Evolutionary conservation across 2,797 vertebrate species (phyloP), one percentile per base, ranked within the genome.

Genomic region (Chanos chanos): DNA sequence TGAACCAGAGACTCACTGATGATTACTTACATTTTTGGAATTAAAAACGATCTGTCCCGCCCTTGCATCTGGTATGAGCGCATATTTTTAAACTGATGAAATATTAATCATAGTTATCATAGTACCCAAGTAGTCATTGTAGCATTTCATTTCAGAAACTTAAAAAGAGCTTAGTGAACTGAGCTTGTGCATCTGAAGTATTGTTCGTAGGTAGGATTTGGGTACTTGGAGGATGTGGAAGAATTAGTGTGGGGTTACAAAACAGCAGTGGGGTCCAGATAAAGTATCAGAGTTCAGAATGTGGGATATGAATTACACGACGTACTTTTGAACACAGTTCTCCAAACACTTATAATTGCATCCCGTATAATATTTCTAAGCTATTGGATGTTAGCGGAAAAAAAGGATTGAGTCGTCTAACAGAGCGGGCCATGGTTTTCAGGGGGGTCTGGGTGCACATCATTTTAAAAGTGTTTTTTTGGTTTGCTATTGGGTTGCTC

Each of bases 351-450:
- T 19, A 34, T 30, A 34, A 34, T 48, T 12, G 28, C 51, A 18
- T 48, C 33, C 30, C 21, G 21, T 30, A 45, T 25, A 15, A 30
- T 54, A 47, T 40, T 45, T 8, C 21, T 22, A 24, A 21, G 12
- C 60, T 47, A 37, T 27, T 41, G 44, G 39, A 49, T 43, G 15
- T 43, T 62, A 40, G 39, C 50, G 39, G 36, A 34, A 51, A 18
- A 53, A 12, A 27, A 41, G 10, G 25, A 52, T n/a, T n/a, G n/a
- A n/a, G n/a, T n/a, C n/a, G 24, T 78, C 63, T 78, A 81, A 45
- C 81, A 82, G 83, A 78, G 57, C 73, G 74, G 84, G 78, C 86
- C 83, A 81, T 77, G 78, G 59, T 73, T 80, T 66, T 71, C 67
- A 63, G 48, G 59, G 72, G 72, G 61, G 74, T 71, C 59, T 66